phyloP scores from a whole-genome alignment of 1,140 invertebrate genomes.

The Doryteuthis pealeii region DNA sequence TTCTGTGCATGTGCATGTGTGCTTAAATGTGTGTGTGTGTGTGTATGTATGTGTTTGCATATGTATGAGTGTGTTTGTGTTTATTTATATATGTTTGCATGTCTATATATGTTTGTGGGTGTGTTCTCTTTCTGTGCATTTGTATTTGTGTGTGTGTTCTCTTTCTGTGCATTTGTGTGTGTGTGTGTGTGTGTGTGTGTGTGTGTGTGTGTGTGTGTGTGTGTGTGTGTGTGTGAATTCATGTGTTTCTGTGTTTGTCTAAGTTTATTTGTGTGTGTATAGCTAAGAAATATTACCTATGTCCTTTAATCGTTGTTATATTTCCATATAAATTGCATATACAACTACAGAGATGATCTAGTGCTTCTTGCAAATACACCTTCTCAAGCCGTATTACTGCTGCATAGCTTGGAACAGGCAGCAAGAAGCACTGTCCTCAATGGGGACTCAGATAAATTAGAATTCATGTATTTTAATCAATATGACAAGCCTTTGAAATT shows the following conservation, averaged over 20 bases:
- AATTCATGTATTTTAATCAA: neutral
- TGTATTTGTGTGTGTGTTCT: neutral
- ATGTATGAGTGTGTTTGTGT: neutral
- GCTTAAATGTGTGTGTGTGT: neutral
- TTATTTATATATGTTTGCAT: neutral
- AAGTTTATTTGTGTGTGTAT: neutral
- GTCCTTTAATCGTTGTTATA: too few relatives aligned
- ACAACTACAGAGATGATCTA: too few relatives aligned
- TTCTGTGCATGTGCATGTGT: neutral
- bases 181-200: conserved; percentile 16
- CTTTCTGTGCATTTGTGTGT: neutral
- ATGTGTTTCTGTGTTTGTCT: conserved; percentile 18
- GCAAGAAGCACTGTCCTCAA: too few relatives aligned
- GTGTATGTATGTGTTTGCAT: neutral
- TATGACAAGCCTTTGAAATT: neutral
- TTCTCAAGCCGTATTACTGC: too few relatives aligned
- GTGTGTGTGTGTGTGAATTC: conserved; percentile 13
- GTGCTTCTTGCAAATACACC: too few relatives aligned
- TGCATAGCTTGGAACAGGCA: too few relatives aligned
- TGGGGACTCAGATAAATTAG: too few relatives aligned
- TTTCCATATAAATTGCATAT: too few relatives aligned
- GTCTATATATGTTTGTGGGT: neutral
- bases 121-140: neutral
- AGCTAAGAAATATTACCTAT: too few relatives aligned
- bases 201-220: conserved; percentile 20